These are phyloP conservation scores for Cephalopterus ornatus DNA, from an alignment of 2,113 vertebrate genomes.

Conservation along the genomic window DNA sequence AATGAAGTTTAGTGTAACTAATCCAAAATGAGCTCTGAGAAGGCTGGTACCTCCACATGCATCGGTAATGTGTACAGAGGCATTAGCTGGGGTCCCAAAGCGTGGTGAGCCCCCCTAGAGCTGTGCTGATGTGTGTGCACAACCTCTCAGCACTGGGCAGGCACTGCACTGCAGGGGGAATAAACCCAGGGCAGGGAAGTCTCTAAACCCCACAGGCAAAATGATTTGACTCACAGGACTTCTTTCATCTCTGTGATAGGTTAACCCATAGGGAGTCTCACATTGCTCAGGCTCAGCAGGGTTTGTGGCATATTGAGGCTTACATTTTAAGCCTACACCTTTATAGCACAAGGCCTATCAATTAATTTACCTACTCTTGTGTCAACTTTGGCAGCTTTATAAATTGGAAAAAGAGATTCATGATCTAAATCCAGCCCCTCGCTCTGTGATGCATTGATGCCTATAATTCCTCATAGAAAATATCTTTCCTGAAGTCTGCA, in stretches of 20 bases:
- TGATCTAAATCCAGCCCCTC: conserved; percentile 56
- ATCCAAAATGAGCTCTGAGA: not conserved
- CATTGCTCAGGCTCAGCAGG: not conserved
- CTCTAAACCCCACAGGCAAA: not conserved
- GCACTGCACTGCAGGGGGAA: no score
- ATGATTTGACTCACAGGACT: not conserved
- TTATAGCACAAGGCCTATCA: conserved; percentile 5
- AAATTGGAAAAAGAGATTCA: conserved; percentile 64
- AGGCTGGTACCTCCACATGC: not conserved
- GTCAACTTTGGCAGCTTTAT: conserved; percentile 61
- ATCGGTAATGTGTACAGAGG: accelerated
- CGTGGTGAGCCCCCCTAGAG: accelerated
- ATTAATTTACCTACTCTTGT: conserved; percentile 62
- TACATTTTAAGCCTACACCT: conserved; percentile 48
- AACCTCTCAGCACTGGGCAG: not conserved
- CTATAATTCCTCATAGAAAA: conserved; percentile 66
- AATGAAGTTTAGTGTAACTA: not conserved
- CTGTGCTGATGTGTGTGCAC: not conserved
- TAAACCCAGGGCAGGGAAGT: not conserved
- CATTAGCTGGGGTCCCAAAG: not conserved
- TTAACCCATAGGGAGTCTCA: not conserved
- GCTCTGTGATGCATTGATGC: conserved; percentile 35
- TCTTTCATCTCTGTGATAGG: not conserved
- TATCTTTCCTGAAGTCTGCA: conserved; percentile 69
- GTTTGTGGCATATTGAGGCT: not conserved